These are phyloP conservation scores for Tamandua tetradactyla DNA, from an alignment of 2,797 vertebrate species.

Conservation along the genomic window DNA sequence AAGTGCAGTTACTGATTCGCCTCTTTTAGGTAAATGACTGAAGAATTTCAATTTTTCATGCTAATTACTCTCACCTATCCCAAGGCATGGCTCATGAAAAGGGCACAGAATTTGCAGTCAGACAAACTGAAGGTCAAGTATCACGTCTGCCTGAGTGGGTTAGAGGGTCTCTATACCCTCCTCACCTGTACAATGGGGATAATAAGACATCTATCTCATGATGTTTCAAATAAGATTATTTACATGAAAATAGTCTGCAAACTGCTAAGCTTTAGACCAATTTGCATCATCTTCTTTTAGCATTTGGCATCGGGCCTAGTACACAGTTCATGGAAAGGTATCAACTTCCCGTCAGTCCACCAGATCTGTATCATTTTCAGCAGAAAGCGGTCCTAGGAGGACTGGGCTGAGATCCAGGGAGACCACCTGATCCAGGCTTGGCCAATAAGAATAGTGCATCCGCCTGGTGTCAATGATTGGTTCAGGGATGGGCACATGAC, in stretches of 20 bases:
- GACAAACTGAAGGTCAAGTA: background rate
- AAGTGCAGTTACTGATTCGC: conserved; percentile 81
- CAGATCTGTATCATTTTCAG: background rate
- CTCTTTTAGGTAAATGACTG: conserved; percentile 77
- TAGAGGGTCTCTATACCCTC: background rate
- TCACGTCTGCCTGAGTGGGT: background rate
- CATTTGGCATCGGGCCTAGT: background rate
- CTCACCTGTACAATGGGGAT: background rate
- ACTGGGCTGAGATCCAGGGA: background rate
- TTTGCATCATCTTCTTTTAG: background rate
- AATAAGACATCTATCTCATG: background rate
- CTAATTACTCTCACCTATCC: conserved; percentile 71
- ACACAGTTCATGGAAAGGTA: background rate
- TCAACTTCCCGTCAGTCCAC: background rate
- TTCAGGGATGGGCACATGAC: background rate
- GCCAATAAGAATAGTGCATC: background rate
- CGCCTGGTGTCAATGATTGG: background rate
- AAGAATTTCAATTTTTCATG: conserved; percentile 77
- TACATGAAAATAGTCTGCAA: background rate
- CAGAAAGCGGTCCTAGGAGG: background rate
- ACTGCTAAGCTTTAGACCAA: background rate
- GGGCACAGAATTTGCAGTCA: background rate
- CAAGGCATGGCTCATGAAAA: conserved; percentile 37
- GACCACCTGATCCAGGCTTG: background rate
- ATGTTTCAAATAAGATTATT: background rate